Conservation (phyloP, 2,113 vertebrate species). For the Hydrolagus affinis region DNA sequence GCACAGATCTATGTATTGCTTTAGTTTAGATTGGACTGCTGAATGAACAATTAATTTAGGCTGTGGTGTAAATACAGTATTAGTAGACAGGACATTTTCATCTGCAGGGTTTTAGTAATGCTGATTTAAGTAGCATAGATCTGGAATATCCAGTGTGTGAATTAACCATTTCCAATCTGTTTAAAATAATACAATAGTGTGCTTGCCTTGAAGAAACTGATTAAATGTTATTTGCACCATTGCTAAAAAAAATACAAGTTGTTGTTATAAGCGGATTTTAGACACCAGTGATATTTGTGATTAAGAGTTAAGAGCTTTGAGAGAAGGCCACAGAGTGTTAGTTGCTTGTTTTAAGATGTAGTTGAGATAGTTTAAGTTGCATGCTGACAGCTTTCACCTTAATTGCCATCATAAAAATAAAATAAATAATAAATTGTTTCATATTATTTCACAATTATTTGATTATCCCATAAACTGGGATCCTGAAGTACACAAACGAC, state of each 20-base stretch:
- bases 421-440: background rate
- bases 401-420: background rate
- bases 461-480: background rate
- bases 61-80: background rate
- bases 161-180: background rate
- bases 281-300: too few species aligned
- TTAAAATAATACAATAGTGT: background rate
- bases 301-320: too few species aligned
- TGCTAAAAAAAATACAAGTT: too few species aligned
- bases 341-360: background rate
- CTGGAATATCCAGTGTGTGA: background rate
- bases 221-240: background rate
- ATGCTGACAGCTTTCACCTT: background rate
- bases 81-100: background rate
- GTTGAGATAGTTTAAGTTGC: background rate
- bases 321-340: background rate
- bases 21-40: background rate
- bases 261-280: too few species aligned
- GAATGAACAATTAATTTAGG: background rate
- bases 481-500: background rate
- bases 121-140: background rate
- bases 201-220: background rate
- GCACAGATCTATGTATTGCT: background rate
- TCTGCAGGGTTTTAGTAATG: background rate
- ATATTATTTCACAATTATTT: background rate